These are phyloP conservation scores for Grallaria varia DNA, from an alignment of 2,113 vertebrate species.

Conservation along the genomic window DNA sequence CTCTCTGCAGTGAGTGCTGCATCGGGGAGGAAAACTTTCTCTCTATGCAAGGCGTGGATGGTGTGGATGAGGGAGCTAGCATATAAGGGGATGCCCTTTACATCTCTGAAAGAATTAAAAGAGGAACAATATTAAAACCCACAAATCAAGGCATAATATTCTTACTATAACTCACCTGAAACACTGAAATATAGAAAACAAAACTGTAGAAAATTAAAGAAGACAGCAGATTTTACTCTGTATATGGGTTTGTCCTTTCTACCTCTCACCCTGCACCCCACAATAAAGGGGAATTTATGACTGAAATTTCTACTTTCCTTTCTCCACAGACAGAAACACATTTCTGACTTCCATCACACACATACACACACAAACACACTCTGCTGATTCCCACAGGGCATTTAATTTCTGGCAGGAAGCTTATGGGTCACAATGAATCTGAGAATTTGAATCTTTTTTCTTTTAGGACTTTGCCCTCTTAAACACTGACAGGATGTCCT, in stretches of 20 bases:
- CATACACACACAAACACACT: background rate
- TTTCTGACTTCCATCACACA: background rate
- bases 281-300: background rate
- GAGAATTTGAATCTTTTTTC: conserved; percentile 39
- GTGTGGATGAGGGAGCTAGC: background rate
- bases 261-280: background rate
- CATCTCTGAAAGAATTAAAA: background rate
- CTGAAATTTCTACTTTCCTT: background rate
- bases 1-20: background rate
- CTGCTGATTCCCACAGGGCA: background rate
- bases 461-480: conserved; percentile 22
- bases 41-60: background rate
- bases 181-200: background rate
- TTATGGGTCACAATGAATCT: conserved; percentile 25
- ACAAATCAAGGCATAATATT: background rate
- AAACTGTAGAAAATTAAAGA: background rate
- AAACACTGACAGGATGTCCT: background rate
- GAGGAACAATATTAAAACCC: background rate
- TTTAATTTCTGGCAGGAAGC: conserved; percentile 3
- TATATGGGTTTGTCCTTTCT: background rate
- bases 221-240: background rate
- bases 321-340: background rate
- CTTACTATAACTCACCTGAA: background rate
- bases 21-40: background rate
- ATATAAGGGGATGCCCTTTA: background rate